These are phyloP conservation scores for Podabrus alpinus DNA, from an alignment of 2,888 invertebrate species.

Conservation along the genomic window DNA sequence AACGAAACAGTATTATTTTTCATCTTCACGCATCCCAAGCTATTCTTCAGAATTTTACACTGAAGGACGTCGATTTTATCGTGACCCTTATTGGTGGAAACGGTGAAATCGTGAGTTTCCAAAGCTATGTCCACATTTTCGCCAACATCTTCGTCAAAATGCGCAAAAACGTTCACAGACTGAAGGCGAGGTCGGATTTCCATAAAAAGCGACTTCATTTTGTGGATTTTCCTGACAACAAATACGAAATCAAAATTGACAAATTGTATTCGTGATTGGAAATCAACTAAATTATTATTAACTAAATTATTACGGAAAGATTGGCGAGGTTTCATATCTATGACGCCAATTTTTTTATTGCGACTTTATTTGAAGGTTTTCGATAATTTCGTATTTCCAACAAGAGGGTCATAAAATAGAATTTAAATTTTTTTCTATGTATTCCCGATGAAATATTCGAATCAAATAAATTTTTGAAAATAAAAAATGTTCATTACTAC, in stretches of 20 bases:
- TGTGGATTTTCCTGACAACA: neutral
- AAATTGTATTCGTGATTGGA: no score
- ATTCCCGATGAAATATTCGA: no score
- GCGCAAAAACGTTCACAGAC: conserved; percentile 63
- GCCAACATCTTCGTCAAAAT: neutral
- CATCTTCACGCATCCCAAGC: neutral
- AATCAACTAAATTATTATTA: neutral
- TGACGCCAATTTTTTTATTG: no score
- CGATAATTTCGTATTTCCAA: no score
- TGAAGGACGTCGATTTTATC: neutral
- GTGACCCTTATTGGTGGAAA: neutral
- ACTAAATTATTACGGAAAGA: no score
- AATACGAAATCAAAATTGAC: neutral
- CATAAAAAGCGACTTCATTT: conserved; percentile 48
- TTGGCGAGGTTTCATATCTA: no score
- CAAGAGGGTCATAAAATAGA: no score
- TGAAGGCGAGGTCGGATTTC: conserved; percentile 65
- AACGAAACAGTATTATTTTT: neutral
- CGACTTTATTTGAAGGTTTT: no score
- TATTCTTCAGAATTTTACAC: neutral
- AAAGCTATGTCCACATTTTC: neutral
- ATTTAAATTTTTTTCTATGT: no score
- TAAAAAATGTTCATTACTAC: no score
- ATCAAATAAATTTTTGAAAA: no score
- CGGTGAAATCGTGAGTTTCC: neutral